Conservation (phyloP, 2,888 invertebrate genomes). For the Tetanocera ferruginea region DNA sequence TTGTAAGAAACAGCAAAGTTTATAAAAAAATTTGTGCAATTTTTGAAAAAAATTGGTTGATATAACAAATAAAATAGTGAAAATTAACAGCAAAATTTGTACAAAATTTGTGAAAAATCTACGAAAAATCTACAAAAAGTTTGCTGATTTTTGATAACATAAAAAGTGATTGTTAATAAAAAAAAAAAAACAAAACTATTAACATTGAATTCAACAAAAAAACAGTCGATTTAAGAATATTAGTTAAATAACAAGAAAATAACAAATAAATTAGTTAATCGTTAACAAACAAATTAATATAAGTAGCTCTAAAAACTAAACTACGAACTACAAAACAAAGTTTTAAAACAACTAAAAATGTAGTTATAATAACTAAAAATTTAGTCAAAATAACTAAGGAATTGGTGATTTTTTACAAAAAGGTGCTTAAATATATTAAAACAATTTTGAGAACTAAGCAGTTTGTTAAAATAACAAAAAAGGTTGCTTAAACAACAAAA, state of each 20-base stretch:
- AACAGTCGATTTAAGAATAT: slow-evolving; percentile 2
- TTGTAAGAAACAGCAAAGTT: not conserved
- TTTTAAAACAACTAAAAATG: not conserved
- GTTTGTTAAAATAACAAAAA: not conserved
- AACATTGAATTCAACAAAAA: slow-evolving; percentile 39
- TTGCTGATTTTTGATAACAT: too few species aligned
- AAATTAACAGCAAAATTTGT: slow-evolving; percentile 30
- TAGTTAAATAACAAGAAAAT: slow-evolving; percentile 12
- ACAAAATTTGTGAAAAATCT: too few species aligned
- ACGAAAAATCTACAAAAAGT: too few species aligned
- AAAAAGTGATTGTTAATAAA: too few species aligned
- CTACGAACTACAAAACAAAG: not conserved
- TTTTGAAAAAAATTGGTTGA: not conserved
- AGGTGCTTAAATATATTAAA: not conserved
- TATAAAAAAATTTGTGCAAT: not conserved
- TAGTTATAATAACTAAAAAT: not conserved
- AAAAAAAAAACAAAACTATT: too few species aligned
- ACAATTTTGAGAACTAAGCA: too few species aligned
- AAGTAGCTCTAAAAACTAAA: not conserved
- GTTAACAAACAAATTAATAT: slow-evolving; percentile 8
- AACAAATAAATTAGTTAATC: too few species aligned
- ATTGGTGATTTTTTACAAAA: not conserved
- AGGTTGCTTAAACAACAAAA: slow-evolving; percentile 10
- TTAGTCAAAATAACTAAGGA: not conserved
- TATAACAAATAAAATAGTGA: not conserved